Percentiles rank a stretch among this genome's conserved stretches.
Evolutionary conservation across 2,797 vertebrate genomes (phyloP).

Genomic region (Poeciliopsis paucimaculata): DNA sequence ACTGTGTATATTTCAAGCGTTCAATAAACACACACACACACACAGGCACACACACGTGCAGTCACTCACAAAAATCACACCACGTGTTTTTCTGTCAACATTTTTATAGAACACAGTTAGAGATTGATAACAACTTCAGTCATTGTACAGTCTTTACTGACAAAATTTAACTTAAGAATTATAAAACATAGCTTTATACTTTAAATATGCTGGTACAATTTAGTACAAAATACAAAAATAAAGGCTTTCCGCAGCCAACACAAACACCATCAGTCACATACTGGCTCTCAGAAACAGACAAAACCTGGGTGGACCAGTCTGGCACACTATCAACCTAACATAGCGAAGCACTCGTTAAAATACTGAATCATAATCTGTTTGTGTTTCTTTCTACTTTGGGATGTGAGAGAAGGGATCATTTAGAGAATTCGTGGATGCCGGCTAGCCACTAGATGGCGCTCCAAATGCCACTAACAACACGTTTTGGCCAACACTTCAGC

Average conservation of each 20-base stretch:
- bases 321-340: constrained; percentile 48
- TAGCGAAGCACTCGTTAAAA: constrained; percentile 57
- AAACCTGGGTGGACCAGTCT: constrained; percentile 53
- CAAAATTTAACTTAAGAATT: constrained; percentile 85
- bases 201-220: constrained; percentile 86
- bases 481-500: constrained; percentile 18
- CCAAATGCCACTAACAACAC: constrained; percentile 24
- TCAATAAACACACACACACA: neutral
- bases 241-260: constrained; percentile 72
- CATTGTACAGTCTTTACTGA: constrained; percentile 76
- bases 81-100: constrained; percentile 40
- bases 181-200: constrained; percentile 82
- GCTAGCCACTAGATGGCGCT: constrained; percentile 72
- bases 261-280: constrained; percentile 71
- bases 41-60: neutral
- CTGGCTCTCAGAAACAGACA: constrained; percentile 43
- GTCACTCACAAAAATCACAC: constrained; percentile 23
- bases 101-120: constrained; percentile 69
- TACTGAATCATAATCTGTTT: constrained; percentile 57
- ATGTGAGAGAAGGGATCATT: constrained; percentile 23
- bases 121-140: constrained; percentile 78
- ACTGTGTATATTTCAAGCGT: neutral
- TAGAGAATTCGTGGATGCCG: constrained; percentile 25
- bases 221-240: constrained; percentile 90
- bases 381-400: constrained; percentile 33